Base-by-base conservation (phyloP, 64 coral and sea anemone species). In the Montipora cactus region DNA sequence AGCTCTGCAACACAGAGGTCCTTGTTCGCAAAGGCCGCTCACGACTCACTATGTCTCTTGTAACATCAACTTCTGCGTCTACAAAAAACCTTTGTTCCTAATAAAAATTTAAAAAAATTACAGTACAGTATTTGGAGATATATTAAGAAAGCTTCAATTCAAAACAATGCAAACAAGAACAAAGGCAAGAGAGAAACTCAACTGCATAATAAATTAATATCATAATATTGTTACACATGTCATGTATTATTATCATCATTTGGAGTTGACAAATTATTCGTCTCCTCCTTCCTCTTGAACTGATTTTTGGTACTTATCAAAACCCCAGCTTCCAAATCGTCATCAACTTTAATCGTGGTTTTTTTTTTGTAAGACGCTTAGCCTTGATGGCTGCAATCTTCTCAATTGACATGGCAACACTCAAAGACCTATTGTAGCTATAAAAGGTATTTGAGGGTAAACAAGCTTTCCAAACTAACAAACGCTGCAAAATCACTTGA, bases 331-430 rank as follows among this genome's bases (percentile, higher is more conserved):
- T 99, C 98, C 28, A 99, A 84, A 69, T 99, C 98, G 48, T 99
- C 98, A 87, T 96, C 98, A 22, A 78, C 74, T 87, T 96, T 99
- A 76, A 97, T 94, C 15, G 98, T 99, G 73, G 95, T 99, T 88
- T 68, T 99, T 99, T n/a, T 89, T 96, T 99, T 45, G 98, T 95
- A 59, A 99, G 80, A 96, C 98, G 98, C 74, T 99, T 99, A 22
- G 94, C 94, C 77, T 99, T 99, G 76, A 99, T 99, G 11, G 94
- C 98, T 83, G 98, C 98, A 81, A 99, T 99, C 61, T 99, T 99
- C 79, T 99, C 98, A 51, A 93, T 91, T 55, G 98, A 96, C 98
- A 99, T 99, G 14, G 98, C 95, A 88, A 96, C 98, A 95, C 98
- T 99, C 81, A 99, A 77, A 45, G 98, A 99, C 73, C 98, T 99